These are phyloP conservation scores for Thamnophis sirtalis DNA, from an alignment of 2,113 vertebrate genomes.

Conservation along the genomic window DNA sequence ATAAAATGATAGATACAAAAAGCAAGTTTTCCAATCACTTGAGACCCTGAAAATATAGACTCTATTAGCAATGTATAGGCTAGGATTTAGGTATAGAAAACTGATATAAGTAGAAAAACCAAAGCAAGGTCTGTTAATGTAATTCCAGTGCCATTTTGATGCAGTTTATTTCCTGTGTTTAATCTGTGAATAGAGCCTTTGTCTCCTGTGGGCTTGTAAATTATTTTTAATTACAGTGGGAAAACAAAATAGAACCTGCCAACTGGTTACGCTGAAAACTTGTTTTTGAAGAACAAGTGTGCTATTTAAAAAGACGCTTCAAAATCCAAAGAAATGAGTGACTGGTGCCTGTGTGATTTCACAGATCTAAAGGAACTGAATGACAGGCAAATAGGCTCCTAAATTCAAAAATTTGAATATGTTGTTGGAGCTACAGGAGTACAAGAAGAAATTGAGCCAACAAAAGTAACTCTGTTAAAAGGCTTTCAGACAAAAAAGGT, in stretches of 20 bases:
- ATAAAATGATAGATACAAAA: not conserved
- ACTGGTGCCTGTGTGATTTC: slow-evolving; percentile 8
- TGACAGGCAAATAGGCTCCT: slow-evolving; percentile 12
- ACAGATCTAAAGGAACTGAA: slow-evolving; percentile 13
- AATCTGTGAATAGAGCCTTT: not conserved
- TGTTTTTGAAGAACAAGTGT: slow-evolving; percentile 46
- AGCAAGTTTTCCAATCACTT: not conserved
- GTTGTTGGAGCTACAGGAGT: slow-evolving; percentile 31
- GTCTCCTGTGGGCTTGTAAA: not conserved
- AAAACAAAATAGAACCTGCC: slow-evolving; percentile 35
- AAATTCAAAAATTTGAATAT: slow-evolving; percentile 19
- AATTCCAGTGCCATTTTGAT: not conserved
- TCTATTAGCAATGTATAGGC: not conserved
- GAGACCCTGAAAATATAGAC: not conserved
- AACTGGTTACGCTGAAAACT: slow-evolving; percentile 47
- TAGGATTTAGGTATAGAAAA: not conserved
- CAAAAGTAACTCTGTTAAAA: slow-evolving; percentile 33
- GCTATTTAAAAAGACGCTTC: slow-evolving; percentile 10
- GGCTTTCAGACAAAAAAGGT: slow-evolving; percentile 6
- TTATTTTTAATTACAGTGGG: not conserved
- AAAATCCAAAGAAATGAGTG: fast-evolving
- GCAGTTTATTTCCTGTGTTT: not conserved
- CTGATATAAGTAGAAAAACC: not conserved
- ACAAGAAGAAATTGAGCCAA: slow-evolving; percentile 52
- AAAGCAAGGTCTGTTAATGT: not conserved